phyloP scores from a whole-genome alignment of 2,113 vertebrate genomes.

The Burhinus oedicnemus region DNA sequence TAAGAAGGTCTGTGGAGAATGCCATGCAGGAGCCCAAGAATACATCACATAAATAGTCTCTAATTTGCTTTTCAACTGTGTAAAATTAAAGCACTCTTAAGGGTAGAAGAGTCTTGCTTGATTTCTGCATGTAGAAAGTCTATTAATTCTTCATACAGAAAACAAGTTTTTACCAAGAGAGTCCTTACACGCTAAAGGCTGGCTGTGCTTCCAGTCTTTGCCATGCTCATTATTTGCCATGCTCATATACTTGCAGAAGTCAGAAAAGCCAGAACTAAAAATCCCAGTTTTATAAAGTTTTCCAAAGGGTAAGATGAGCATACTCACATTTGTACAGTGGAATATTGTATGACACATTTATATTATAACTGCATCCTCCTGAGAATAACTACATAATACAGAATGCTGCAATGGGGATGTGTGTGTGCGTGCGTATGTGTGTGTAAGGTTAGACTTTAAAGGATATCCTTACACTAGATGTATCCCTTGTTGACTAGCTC shows the following conservation, averaged over 20 bases:
- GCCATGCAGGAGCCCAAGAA: not conserved
- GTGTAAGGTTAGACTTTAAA: not conserved
- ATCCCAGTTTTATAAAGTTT: not conserved
- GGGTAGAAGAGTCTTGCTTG: not conserved
- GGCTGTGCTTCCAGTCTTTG: not conserved
- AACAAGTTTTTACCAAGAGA: not conserved
- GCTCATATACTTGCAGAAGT: not conserved
- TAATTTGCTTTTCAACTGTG: not conserved
- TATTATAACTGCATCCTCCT: not conserved
- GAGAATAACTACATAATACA: not conserved
- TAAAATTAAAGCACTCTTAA: not conserved
- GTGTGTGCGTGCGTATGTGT: fast-evolving
- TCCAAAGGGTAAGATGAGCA: not conserved
- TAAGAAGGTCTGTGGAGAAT: not conserved
- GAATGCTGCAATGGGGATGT: not conserved
- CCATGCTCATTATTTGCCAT: not conserved
- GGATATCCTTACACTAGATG: not conserved
- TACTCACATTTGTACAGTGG: not conserved
- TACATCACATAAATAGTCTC: not conserved
- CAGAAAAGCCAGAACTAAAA: not conserved
- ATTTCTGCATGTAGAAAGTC: not conserved
- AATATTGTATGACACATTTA: not conserved
- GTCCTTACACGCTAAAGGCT: not conserved
- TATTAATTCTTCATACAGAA: not conserved
- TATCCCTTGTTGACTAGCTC: not conserved